Evolutionary conservation across 2,888 invertebrate species (phyloP).

Genomic region (Merodon equestris): DNA sequence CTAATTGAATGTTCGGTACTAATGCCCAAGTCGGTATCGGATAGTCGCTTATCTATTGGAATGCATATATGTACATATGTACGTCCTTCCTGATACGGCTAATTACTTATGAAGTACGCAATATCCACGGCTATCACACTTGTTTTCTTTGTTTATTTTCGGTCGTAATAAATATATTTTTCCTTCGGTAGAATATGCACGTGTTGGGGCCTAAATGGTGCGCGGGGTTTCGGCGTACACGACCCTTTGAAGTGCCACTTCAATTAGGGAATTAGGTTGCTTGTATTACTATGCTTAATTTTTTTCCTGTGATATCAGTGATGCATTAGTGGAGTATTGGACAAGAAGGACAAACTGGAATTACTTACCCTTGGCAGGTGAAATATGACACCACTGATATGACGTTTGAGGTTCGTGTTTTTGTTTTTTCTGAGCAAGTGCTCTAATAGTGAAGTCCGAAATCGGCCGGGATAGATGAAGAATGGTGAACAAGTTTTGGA

Average conservation of each 20-base stretch:
- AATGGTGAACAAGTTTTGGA: no score
- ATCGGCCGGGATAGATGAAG: no score
- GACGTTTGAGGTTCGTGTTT: constrained; percentile 5
- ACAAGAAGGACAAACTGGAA: background rate
- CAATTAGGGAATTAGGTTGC: constrained; percentile 29
- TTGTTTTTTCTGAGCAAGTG: no score
- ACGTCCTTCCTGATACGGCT: constrained; percentile 10
- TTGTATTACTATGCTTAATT: background rate
- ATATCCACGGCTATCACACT: background rate
- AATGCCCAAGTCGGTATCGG: constrained; percentile 18
- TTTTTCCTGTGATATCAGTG: constrained; percentile 4
- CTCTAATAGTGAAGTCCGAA: no score
- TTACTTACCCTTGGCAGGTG: constrained; percentile 10
- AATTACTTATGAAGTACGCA: constrained; percentile 11
- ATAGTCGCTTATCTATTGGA: constrained; percentile 39
- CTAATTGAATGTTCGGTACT: constrained; percentile 17
- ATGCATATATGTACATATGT: constrained; percentile 12
- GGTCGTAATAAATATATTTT: background rate
- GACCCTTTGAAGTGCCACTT: constrained; percentile 27
- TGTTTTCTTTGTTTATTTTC: background rate
- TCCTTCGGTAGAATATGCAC: no score
- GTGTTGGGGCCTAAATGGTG: constrained; percentile 35
- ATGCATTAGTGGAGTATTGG: background rate
- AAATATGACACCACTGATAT: constrained; percentile 44
- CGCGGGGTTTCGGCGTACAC: no score